Evolutionary conservation across 1,140 invertebrate species (phyloP).

Genomic region (Drosophila punjabiensis): DNA sequence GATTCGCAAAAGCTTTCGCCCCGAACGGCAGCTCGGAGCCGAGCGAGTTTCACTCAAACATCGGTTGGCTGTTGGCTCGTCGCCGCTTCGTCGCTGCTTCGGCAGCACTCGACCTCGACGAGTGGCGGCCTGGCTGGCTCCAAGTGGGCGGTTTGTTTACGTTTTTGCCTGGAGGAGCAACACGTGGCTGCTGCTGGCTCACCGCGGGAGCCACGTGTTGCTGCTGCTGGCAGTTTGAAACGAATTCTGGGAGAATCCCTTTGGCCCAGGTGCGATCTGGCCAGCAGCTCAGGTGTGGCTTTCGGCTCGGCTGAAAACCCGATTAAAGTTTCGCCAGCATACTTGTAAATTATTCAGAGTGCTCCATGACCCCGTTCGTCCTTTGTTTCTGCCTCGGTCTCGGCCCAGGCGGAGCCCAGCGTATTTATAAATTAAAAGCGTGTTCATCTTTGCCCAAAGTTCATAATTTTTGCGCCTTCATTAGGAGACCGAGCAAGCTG

Average conservation of each 20-base stretch:
- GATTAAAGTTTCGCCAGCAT: not conserved
- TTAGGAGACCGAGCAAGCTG: constrained; percentile 37
- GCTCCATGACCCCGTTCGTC: not conserved
- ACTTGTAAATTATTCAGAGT: constrained; percentile 7
- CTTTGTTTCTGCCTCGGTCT: too few species aligned
- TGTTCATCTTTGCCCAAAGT: constrained; percentile 75
- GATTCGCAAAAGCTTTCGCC: constrained; percentile 54
- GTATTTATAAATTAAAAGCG: constrained; percentile 71
- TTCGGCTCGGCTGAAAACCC: not conserved
- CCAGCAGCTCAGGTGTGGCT: not conserved
- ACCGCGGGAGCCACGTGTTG: constrained; percentile 14
- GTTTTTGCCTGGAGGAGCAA: constrained; percentile 18
- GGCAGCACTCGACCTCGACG: constrained; percentile 42
- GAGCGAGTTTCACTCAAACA: constrained; percentile 69
- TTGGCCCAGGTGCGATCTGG: not conserved
- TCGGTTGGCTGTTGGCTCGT: constrained; percentile 41
- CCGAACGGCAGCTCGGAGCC: constrained; percentile 6
- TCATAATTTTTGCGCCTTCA: constrained; percentile 76
- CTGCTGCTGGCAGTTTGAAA: not conserved
- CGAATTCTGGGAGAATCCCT: not conserved
- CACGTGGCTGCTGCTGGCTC: not conserved
- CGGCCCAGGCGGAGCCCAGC: not conserved
- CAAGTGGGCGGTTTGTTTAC: constrained; percentile 68
- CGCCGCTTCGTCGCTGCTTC: constrained; percentile 38
- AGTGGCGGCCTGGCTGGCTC: constrained; percentile 10